Base-by-base conservation (phyloP, 2,113 vertebrate genomes). In the Glareola pratincola region DNA sequence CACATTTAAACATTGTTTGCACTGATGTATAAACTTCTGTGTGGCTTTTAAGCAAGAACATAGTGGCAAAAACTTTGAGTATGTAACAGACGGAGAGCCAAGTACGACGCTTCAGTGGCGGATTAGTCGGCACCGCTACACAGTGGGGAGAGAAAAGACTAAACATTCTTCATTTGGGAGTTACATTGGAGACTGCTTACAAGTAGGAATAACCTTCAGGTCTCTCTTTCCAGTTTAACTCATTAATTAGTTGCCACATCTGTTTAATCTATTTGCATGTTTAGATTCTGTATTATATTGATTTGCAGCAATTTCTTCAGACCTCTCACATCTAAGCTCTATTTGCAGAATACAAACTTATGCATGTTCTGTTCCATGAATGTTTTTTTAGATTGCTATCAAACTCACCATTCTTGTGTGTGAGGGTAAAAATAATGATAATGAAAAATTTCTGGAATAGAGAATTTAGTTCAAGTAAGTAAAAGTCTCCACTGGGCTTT, bases 1-100 rank as follows among this genome's bases (percentile, higher is more conserved):
- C 82, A 84, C 54, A 89, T 92, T 96, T 93, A 95, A 96, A 95
- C 92, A 57, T 39, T 94, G 79, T 96, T 95, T 97, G 29, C 62
- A 79, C 59, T 95, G 76, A 76, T 88, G 73, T 76, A 87, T 85
- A 89, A 92, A 81, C 66, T 91, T 95, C 62, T 90, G 29, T 56
- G 30, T 0, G 1, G n/a, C 37, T 96, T 88, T 90, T 59, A 69
- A 91, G 62, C 62, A 85, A 63, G 51, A 67, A 78, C 53, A 78
- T 23, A 67, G 69, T 8, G 53, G 45, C 24, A 91, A 96, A 95
- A 96, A 51, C 54, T 92, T 86, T 12, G 69, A 92, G 59, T 34
- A 37, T 57, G 63, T 50, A 74, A 80, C 94, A 87, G 86, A 91
- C 39, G 27, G 56, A 82, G 60, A 90, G 56, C 54, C 30, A 85